Conservation (phyloP, 2,797 vertebrate species). For the Bufotes viridis region DNA sequence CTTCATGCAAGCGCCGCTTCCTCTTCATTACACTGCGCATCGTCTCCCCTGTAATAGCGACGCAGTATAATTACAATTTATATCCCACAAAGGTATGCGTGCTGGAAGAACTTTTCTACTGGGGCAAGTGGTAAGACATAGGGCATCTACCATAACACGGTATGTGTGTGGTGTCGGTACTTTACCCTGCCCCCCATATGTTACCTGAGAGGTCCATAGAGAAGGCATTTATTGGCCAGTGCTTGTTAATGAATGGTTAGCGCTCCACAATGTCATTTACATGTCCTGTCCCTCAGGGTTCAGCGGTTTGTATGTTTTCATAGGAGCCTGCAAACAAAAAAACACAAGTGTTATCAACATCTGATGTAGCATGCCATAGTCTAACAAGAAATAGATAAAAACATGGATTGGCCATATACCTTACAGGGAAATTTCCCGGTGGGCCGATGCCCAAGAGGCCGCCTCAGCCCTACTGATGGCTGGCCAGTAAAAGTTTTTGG, state of each 20-base stretch:
- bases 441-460: too few relatives aligned
- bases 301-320: background rate
- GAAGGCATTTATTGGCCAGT: constrained; percentile 28
- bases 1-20: too few relatives aligned
- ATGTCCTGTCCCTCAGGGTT: background rate
- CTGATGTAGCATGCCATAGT: background rate
- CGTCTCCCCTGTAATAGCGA: too few relatives aligned
- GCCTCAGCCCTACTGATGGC: too few relatives aligned
- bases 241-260: background rate
- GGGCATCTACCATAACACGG: background rate
- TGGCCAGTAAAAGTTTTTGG: too few relatives aligned
- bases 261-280: background rate
- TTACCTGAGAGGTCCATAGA: constrained; percentile 58
- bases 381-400: too few relatives aligned
- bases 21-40: too few relatives aligned
- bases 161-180: background rate
- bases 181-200: background rate
- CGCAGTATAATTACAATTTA: background rate
- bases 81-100: background rate
- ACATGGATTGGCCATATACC: too few relatives aligned
- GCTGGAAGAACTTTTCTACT: background rate
- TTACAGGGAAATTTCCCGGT: too few relatives aligned
- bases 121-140: background rate
- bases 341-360: background rate
- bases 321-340: background rate